Base-by-base conservation (phyloP, 2,888 invertebrate species). In the Amphipoea lucens region DNA sequence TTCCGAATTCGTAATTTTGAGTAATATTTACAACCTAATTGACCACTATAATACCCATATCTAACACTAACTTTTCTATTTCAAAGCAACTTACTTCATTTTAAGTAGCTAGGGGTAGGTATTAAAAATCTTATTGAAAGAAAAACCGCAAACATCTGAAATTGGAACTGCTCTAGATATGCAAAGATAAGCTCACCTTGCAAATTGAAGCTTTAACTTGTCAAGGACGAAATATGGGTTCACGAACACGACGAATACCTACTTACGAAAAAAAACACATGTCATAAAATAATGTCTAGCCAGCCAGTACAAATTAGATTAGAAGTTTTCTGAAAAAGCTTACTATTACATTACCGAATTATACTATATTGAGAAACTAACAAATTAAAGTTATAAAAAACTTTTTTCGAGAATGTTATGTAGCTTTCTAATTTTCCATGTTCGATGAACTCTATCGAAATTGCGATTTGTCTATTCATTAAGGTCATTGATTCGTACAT, bases 401-500 rank as follows among this genome's bases (percentile, higher is more conserved):
- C n/a, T 48, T 11, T 54, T 79, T 45, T 1, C 9, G 1, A 45
- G 45, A 9, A 45, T 45, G 36, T 29, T 29, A 29, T 20, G 14
- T 65, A 29, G 45, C 60, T 67, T 45, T 70, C 36, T 45, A 23
- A 69, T 84, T 79, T 72, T 36, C n/a, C 45, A 51, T 66, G 70
- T 70, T 73, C 63, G 42, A 68, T 75, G 67, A 81, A 81, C 71
- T 71, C 45, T 60, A 6, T 11, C 36, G 48, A 62, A 63, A 4
- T 70, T n/a, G n/a, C n/a, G 40, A 85, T 74, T 63, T 42, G 57
- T 83, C 74, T 67, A 85, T 83, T 83, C 54, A 83, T 74, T 85
- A 75, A n/a, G 72, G 68, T 72, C 63, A 65, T 69, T 67, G 63
- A 74, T 85, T 80, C 62, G 45, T 70, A 62, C 62, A 42, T 71